Percentiles rank a stretch among this genome's conserved stretches.
phyloP scores from a whole-genome alignment of 2,113 vertebrate species.

The Pagrus major region DNA sequence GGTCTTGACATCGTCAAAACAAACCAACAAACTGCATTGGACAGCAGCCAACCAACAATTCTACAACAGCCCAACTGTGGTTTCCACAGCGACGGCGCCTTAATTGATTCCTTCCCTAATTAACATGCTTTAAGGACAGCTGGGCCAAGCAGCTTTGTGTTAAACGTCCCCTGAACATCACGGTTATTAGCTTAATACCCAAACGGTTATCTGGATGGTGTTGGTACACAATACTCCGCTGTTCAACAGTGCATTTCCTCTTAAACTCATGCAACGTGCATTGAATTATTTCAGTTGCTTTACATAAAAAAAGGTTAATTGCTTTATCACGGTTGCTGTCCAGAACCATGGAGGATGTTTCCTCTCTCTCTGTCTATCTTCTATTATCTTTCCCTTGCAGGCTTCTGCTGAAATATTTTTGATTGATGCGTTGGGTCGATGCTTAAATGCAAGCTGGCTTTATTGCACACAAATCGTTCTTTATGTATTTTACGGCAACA shows the following conservation, averaged over 20 bases:
- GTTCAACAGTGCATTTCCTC: constrained; percentile 43
- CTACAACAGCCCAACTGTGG: constrained; percentile 19
- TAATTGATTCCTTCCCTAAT: constrained; percentile 75
- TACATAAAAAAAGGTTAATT: constrained; percentile 51
- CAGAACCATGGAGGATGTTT: constrained; percentile 5
- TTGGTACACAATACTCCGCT: constrained; percentile 31
- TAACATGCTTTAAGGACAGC: constrained; percentile 72
- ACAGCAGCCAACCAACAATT: constrained; percentile 50
- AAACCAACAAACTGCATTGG: constrained; percentile 54
- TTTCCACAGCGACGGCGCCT: constrained; percentile 61
- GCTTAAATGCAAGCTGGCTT: no score
- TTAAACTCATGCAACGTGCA: constrained; percentile 37
- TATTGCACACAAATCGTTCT: neutral
- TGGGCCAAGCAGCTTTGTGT: constrained; percentile 64
- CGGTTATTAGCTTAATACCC: constrained; percentile 63
- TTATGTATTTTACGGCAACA: neutral
- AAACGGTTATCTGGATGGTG: constrained; percentile 39
- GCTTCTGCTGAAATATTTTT: neutral
- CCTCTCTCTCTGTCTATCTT: constrained; percentile 14
- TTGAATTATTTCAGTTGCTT: constrained; percentile 48
- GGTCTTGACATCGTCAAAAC: constrained; percentile 22
- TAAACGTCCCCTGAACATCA: constrained; percentile 52
- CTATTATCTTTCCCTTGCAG: constrained; percentile 20
- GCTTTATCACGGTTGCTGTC: constrained; percentile 33
- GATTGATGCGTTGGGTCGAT: neutral